Evolutionary conservation across 2,797 vertebrate species (phyloP), one percentile per base, ranked within the genome.

Genomic region (Nannoperca australis): DNA sequence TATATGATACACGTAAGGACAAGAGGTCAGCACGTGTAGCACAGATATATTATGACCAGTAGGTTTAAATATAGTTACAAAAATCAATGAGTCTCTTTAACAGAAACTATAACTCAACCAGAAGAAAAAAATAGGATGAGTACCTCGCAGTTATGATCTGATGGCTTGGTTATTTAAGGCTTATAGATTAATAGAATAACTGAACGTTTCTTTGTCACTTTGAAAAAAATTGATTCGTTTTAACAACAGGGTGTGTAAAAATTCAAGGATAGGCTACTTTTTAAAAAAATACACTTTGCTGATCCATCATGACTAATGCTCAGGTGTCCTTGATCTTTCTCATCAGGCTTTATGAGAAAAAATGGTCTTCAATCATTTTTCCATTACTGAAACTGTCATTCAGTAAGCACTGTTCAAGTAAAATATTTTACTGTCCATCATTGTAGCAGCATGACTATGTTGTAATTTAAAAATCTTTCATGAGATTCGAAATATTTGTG

Each of bases 361-460:
- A 79, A 60, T 15, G 11, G 40, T 59, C 34, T 69, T 85, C 51
- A 77, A 73, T 85, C 30, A 69, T 76, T 82, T 78, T 47, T 63
- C 76, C 53, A 65, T 82, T 78, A 68, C 42, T 56, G 24, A 76
- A 53, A 42, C 32, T 47, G 27, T 66, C 75, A 79, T 56, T 73
- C 32, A 54, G 4, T 58, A 63, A 73, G 56, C 47, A 20, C 50
- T 20, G 14, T 17, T 50, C 36, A 70, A 49, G 40, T 49, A 51
- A 75, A 73, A 67, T 62, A 44, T 72, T 77, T 66, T 3, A 76
- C 24, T 27, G 58, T 64, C 30, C 34, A 30, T 63, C 47, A 50
- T 11, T 24, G n/a, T 45, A 38, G 47, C 59, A 20, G 34, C 55
- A 2, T 56, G n/a, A 65, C 53, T 45, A 5, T 47, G 38, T 54